Percentiles rank a stretch among this genome's conserved stretches.
phyloP scores from a whole-genome alignment of 2,797 vertebrate genomes.

The Microhierax caerulescens region DNA sequence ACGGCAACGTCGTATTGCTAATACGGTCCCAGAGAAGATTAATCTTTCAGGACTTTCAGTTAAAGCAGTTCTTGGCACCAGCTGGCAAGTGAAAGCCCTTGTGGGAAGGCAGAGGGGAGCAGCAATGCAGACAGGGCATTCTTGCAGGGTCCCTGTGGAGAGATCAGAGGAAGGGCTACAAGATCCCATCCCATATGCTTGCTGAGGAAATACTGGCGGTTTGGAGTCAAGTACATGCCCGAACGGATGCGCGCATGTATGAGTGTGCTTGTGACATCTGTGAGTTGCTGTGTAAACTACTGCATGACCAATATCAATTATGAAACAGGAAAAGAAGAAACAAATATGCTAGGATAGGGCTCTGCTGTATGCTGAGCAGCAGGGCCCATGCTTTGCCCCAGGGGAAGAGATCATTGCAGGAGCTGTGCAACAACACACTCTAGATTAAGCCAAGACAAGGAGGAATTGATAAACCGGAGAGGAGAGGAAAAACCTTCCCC shows the following conservation, averaged over 20 bases:
- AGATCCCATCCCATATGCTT: neutral
- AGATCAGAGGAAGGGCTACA: neutral
- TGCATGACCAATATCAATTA: neutral
- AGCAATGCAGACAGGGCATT: neutral
- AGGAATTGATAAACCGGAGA: neutral
- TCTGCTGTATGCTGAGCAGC: neutral
- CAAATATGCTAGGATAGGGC: neutral
- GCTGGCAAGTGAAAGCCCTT: neutral
- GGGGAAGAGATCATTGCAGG: neutral
- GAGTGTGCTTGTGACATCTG: neutral
- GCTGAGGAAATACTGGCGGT: neutral
- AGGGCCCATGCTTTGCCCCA: neutral
- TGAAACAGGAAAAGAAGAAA: neutral
- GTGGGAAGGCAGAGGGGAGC: neutral
- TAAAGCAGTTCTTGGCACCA: neutral
- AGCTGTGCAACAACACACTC: neutral
- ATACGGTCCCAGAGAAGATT: neutral
- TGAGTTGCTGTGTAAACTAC: neutral
- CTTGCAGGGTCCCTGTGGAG: neutral
- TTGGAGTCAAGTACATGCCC: neutral
- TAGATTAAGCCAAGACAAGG: neutral
- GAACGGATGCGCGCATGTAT: neutral
- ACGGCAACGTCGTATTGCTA: neutral
- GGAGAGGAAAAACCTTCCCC: neutral
- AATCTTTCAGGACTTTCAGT: constrained; percentile 16